Conservation (phyloP, 2,797 vertebrate species). For the Alca torda region DNA sequence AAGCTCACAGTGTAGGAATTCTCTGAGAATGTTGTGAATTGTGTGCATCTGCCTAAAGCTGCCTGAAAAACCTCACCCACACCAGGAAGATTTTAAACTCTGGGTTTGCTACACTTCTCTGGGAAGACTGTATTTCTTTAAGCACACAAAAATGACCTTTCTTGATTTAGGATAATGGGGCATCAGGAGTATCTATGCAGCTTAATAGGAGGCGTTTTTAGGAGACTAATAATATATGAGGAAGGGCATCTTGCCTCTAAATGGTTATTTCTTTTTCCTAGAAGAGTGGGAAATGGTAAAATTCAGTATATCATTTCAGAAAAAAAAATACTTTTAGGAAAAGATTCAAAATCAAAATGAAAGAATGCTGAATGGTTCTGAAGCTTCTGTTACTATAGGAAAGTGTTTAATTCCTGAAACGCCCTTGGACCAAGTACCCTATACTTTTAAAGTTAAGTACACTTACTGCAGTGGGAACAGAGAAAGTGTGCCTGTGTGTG, state of each 20-base stretch:
- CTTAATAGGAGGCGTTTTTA: background rate
- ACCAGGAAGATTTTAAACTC: background rate
- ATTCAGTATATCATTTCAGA: background rate
- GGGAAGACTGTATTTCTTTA: background rate
- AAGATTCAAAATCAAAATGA: background rate
- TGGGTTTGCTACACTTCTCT: background rate
- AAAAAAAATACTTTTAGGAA: background rate
- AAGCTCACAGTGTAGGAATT: background rate
- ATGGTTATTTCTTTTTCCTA: background rate
- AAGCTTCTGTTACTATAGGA: background rate
- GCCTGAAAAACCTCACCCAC: background rate
- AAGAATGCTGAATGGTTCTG: background rate
- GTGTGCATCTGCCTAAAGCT: background rate
- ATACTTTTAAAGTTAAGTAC: conserved; percentile 38
- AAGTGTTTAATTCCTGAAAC: conserved; percentile 31
- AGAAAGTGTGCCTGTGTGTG: background rate
- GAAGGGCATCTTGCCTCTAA: background rate
- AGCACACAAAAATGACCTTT: background rate
- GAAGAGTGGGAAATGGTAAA: background rate
- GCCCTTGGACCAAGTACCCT: conserved; percentile 3
- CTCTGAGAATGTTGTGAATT: background rate
- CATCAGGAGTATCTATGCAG: background rate
- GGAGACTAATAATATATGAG: background rate
- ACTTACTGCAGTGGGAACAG: background rate
- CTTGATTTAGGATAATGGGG: background rate